Percentiles rank a stretch among this genome's conserved stretches.
phyloP scores from a whole-genome alignment of 2,113 vertebrate species.

The Blennius ocellaris region DNA sequence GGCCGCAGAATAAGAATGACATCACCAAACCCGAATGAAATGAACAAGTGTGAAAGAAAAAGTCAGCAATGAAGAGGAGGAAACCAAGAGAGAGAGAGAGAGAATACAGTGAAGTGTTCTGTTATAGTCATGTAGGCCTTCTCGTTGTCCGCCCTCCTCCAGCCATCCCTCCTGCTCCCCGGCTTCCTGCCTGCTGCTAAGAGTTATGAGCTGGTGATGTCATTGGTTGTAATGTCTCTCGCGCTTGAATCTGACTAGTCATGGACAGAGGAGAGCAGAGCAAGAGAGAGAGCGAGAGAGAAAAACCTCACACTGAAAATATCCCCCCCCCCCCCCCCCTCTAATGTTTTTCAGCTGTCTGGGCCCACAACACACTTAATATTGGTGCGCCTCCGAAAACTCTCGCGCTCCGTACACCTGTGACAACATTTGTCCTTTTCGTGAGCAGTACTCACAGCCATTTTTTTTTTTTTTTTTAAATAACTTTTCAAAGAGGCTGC shows the following conservation, averaged over 20 bases:
- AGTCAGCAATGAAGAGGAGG: slow-evolving; percentile 10
- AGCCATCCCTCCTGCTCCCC: slow-evolving; percentile 37
- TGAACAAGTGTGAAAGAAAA: slow-evolving; percentile 32
- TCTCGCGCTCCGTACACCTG: not conserved
- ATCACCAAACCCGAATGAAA: slow-evolving; percentile 54
- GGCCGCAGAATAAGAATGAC: slow-evolving; percentile 53
- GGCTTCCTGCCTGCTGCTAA: slow-evolving; percentile 51
- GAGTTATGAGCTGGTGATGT: slow-evolving; percentile 62
- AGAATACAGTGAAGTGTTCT: slow-evolving; percentile 54
- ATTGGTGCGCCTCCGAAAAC: not conserved
- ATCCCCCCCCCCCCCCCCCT: not conserved
- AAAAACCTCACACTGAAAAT: slow-evolving; percentile 42
- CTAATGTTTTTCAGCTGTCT: not conserved
- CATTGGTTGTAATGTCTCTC: slow-evolving; percentile 61
- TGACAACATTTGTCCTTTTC: not conserved
- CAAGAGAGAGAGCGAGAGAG: slow-evolving; percentile 17
- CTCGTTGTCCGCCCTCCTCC: slow-evolving; percentile 33
- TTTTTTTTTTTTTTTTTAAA: not conserved
- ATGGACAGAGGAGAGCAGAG: slow-evolving; percentile 7
- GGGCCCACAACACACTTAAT: not conserved
- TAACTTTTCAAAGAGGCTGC: not conserved
- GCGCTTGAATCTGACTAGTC: slow-evolving; percentile 39
- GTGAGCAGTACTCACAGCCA: not conserved
- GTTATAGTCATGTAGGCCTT: slow-evolving; percentile 46
- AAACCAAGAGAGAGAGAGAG: not conserved